Evolutionary conservation across 2,797 vertebrate species (phyloP), one percentile per base, ranked within the genome.

Genomic region (Pristis pectinata): DNA sequence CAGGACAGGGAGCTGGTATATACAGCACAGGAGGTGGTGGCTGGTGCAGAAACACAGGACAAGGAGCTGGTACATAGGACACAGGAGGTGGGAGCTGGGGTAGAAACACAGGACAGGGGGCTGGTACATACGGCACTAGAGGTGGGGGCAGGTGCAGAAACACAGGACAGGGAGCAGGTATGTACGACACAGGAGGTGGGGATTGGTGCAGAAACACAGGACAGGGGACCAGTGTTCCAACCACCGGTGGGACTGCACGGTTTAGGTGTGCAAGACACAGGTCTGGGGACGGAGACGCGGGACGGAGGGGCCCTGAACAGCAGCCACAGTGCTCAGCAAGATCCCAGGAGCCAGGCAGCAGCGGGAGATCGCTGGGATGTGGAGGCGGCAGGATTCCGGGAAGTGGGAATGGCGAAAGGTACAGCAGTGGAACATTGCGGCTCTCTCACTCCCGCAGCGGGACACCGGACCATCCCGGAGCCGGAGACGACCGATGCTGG

Each of bases 11-110:
- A 49, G 49, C 49, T 49, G 49, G 49, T 49, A 49, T 49, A 49
- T 49, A 49, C n/a, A 49, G 41, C 41, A 41, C 41, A 41, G 41
- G 41, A 41, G 41, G 41, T 41, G 41, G 7, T n/a, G 30, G 7
- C 10, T 17, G 80, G 1, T 17, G 30, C 49, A 59, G 77, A 41
- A 76, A 74, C 41, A 3, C 53, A n/a, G 44, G 77, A 7, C 53
- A 1, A 5, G 4, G 27, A 30, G 44, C 27, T 5, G 19, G 56
- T 9, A 15, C 0, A 11, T 22, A 77, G 41, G 80, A 80, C 77
- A 80, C 76, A 56, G 49, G 64, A 22, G 3, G 41, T 0, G 24
- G 95, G 95, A 82, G 94, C 82, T 37, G 95, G 95, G 95, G 95
- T 74, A 13, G 70, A 61, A 72, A 44, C 64, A 37, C 37, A n/a